phyloP scores from a whole-genome alignment of 2,888 invertebrate species.

The Notodromas monacha region DNA sequence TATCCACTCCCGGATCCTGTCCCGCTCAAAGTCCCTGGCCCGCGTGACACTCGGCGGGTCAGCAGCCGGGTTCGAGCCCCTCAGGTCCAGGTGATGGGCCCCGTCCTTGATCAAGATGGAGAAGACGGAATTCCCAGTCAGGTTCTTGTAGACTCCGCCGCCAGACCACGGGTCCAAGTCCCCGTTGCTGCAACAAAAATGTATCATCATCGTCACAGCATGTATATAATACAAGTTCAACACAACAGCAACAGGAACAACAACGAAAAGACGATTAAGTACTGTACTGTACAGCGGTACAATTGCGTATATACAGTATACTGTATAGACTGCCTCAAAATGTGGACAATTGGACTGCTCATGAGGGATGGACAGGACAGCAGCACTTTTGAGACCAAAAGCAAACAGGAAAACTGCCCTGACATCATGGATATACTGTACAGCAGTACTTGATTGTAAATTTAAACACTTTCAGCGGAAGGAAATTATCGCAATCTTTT shows the following conservation, averaged over 20 bases:
- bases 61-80: conserved; percentile 23
- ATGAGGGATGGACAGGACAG: too few relatives aligned
- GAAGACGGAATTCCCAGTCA: conserved; percentile 27
- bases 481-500: too few relatives aligned
- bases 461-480: too few relatives aligned
- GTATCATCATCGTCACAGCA: not conserved
- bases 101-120: conserved; percentile 42
- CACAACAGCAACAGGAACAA: not conserved
- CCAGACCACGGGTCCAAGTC: conserved; percentile 56
- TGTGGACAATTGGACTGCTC: too few relatives aligned
- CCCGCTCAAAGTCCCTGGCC: conserved; percentile 27
- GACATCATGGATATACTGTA: too few relatives aligned
- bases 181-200: conserved; percentile 30
- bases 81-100: conserved; percentile 55
- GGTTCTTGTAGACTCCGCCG: conserved; percentile 37
- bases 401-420: too few relatives aligned
- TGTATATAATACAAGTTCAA: not conserved
- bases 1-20: conserved; percentile 29
- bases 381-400: too few relatives aligned
- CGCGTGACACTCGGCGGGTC: conserved; percentile 31
- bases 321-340: too few relatives aligned
- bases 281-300: too few relatives aligned
- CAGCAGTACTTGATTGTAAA: too few relatives aligned
- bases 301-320: too few relatives aligned
- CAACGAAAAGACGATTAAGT: too few relatives aligned